These are phyloP conservation scores for Meiosimyza platycephala DNA, from an alignment of 2,888 invertebrate genomes.

Conservation along the genomic window DNA sequence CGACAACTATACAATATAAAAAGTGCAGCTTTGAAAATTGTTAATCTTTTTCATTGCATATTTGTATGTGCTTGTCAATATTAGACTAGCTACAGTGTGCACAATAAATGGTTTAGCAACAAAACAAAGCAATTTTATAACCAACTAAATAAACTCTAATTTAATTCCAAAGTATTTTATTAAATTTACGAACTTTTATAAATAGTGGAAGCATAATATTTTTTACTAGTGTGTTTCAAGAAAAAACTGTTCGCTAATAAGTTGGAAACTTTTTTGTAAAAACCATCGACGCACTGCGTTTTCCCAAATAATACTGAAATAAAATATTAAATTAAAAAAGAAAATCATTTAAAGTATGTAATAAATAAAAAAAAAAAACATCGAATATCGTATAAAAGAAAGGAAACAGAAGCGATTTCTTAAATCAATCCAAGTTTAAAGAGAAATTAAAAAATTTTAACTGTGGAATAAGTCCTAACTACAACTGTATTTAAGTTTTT, in stretches of 20 bases:
- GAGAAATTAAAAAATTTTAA: no score
- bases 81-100: no score
- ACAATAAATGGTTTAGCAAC: no score
- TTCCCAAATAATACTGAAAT: slow-evolving; percentile 62
- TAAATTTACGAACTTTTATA: slow-evolving; percentile 32
- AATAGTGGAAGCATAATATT: slow-evolving; percentile 10
- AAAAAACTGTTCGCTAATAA: slow-evolving; percentile 25
- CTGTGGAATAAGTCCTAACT: no score
- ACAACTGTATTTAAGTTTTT: no score
- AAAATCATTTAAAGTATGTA: slow-evolving; percentile 40
- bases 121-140: slow-evolving; percentile 2
- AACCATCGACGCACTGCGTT: slow-evolving; percentile 60
- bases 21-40: no score
- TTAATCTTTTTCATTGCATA: no score
- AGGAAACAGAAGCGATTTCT: no score
- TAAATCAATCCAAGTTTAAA: no score
- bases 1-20: no score
- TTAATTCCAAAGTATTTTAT: slow-evolving; percentile 3
- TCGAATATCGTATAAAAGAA: no score
- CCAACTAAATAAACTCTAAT: slow-evolving; percentile 1
- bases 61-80: no score
- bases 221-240: slow-evolving; percentile 1
- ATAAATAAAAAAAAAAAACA: slow-evolving; percentile 36
- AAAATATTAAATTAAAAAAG: slow-evolving; percentile 46
- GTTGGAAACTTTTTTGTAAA: slow-evolving; percentile 54